Evolutionary conservation across 2,888 invertebrate genomes (phyloP), one percentile per base, ranked within the genome.

Genomic region (Apoda limacodes): DNA sequence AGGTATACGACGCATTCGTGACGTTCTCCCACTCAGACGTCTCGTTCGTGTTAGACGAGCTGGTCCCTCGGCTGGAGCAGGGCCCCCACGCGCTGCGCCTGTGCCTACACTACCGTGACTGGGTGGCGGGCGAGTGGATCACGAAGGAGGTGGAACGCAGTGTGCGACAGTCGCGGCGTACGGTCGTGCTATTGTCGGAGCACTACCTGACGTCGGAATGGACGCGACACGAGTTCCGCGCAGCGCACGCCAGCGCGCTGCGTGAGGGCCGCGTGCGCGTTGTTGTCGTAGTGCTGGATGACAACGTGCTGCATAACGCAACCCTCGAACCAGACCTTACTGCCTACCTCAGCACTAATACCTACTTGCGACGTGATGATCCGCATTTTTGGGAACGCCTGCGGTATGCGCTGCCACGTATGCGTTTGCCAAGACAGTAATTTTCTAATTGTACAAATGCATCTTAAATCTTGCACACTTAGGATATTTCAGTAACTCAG

Each of bases 301-400:
- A 90, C 20, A 58, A 57, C 10, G 78, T 85, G 0, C 58, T 78
- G 13, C 61, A 88, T 9, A 87, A 88, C 42, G 38, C 44, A 0
- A 69, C 42, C 1, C 15, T 49, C 0, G 46, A 53, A 0, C 42
- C 44, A 0, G 55, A 92, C 10, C 82, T 87, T 42, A 82, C 85
- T 0, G 43, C 50, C 0, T 92, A 92, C 52, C 66, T 93, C 3
- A 82, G 84, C 23, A 88, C 86, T 57, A 92, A 91, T 49, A 93
- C 92, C 0, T 93, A 92, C 45, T 80, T 93, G 1, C 86, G 88
- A 43, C 91, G 90, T 88, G 89, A 86, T 0, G 91, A 93, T 48
- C 85, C 87, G 1, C 87, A 88, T 84, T 93, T 93, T 56, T 91
- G 90, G 88, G 83, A 89, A 21, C 89, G 88, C 48, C 59, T 93